Base-by-base conservation (phyloP, 2,797 vertebrate genomes). In the Sphaeramia orbicularis region DNA sequence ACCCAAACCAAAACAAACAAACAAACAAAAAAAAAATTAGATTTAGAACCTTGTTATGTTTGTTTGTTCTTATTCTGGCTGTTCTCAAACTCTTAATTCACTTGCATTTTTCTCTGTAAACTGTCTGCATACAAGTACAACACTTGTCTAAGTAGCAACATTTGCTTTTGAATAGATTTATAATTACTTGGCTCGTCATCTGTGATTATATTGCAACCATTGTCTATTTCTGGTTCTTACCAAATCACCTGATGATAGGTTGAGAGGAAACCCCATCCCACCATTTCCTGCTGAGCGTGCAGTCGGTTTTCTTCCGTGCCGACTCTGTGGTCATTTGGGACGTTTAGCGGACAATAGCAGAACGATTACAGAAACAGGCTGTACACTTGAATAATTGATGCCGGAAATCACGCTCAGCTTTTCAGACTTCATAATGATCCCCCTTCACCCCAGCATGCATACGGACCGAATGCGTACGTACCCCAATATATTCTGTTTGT, bases 371-470 rank as follows among this genome's bases (percentile, higher is more conserved):
- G 81, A 81, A 90, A 89, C 87, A 87, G 88, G 74, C 85, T 87
- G 86, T 88, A 85, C 80, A 76, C 75, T 79, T 93, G 81, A 91
- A 93, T 93, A 92, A 93, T 91, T 92, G 79, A 93, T 92, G 87
- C 70, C 36, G 71, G 83, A 89, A 88, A 91, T 91, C 60, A 24
- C 75, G 77, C 86, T 85, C 79, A 71, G 84, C 84, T 84, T 87
- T 87, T 83, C 63, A 81, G 68, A 88, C 86, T 86, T 79, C 83
- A 67, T 76, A 76, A 83, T 86, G 76, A 88, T 50, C 37, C 59
- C 55, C 55, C 58, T 55, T 71, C 54, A 65, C 36, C 52, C 63
- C 16, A 38, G 36, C 24, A 15, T 42, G 16, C 15, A 38, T 62
- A 7, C 15, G 14, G 38, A 36, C 32, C 38, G 15, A 54, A 18